Evolutionary conservation across 2,113 vertebrate genomes (phyloP), one percentile per base, ranked within the genome.

Genomic region (Globicephala melas): DNA sequence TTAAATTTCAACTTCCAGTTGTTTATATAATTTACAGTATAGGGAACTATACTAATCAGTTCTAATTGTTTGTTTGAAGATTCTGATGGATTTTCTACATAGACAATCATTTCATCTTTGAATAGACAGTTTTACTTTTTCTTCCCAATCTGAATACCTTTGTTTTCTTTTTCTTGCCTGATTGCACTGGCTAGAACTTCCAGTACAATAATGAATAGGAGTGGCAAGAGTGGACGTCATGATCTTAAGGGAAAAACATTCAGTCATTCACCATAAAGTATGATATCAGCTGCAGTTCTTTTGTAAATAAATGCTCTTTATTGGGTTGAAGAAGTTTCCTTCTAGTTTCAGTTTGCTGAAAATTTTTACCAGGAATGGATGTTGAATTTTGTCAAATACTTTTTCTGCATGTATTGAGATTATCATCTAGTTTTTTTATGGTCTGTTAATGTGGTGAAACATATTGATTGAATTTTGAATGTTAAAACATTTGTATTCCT

Each of bases 361-460:
- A 67, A 31, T 23, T 82, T 84, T 94, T 86, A 71, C 28, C 18
- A 77, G 36, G 26, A 67, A 55, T 80, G 26, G 6, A 74, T 79
- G 41, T 55, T 68, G 70, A 80, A 65, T 73, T 88, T 96, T 97
- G 62, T 91, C 44, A 93, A 73, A 80, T 94, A n/a, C 12, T 65
- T 91, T 71, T 71, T 84, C 33, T 91, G 36, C 33, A 62, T 73
- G 10, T 68, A 60, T 50, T 91, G 25, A 82, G 21, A 65, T 86
- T n/a, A 88, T 68, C 53, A 41, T 82, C 74, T 38, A 70, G 4
- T 50, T 82, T 95, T 93, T 96, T 89, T 70, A 70, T 89, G 63
- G 25, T 63, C 47, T 94, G 58, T 95, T 81, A 81, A 74, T 91
- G 44, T 95, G 25, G n/a, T 76, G 9, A 92, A 79, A 87, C 94